phyloP scores from a whole-genome alignment of 2,888 invertebrate genomes.

The Leucania comma region DNA sequence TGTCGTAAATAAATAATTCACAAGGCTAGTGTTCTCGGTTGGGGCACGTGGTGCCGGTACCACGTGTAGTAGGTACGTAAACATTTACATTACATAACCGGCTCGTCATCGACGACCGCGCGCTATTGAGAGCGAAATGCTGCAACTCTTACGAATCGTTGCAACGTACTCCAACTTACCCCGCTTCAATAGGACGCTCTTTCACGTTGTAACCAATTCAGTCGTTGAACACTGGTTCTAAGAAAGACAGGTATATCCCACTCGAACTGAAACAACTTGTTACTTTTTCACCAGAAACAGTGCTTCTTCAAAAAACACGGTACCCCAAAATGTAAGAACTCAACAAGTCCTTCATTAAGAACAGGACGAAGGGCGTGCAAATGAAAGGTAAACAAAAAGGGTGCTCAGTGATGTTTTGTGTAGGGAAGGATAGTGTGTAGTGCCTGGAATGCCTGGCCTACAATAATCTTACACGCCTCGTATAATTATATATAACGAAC shows the following conservation, averaged over 20 bases:
- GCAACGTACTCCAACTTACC: slow-evolving; percentile 67
- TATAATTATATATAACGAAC: slow-evolving; percentile 66
- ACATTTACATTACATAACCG: slow-evolving; percentile 90
- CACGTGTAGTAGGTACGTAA: slow-evolving; percentile 89
- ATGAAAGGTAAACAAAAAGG: slow-evolving; percentile 75
- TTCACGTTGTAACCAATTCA: slow-evolving; percentile 42
- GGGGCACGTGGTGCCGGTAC: slow-evolving; percentile 87
- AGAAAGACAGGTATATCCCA: background rate
- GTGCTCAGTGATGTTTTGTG: slow-evolving; percentile 50
- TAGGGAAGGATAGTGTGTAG: slow-evolving; percentile 39
- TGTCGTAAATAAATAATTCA: slow-evolving; percentile 91
- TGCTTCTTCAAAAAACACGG: background rate
- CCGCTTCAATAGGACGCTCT: slow-evolving; percentile 28
- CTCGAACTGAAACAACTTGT: background rate
- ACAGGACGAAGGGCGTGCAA: slow-evolving; percentile 67
- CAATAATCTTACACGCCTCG: slow-evolving; percentile 63
- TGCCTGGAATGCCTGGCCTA: slow-evolving; percentile 52
- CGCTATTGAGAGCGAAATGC: slow-evolving; percentile 86
- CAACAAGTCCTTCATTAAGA: slow-evolving; percentile 64
- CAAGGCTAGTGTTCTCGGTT: slow-evolving; percentile 90
- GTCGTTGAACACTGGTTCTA: background rate
- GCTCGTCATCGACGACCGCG: slow-evolving; percentile 88
- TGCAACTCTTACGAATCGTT: slow-evolving; percentile 78
- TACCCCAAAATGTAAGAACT: slow-evolving; percentile 32
- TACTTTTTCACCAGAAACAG: background rate